Evolutionary conservation across 2,113 vertebrate species (phyloP).

Genomic region (Capricornis sumatraensis): DNA sequence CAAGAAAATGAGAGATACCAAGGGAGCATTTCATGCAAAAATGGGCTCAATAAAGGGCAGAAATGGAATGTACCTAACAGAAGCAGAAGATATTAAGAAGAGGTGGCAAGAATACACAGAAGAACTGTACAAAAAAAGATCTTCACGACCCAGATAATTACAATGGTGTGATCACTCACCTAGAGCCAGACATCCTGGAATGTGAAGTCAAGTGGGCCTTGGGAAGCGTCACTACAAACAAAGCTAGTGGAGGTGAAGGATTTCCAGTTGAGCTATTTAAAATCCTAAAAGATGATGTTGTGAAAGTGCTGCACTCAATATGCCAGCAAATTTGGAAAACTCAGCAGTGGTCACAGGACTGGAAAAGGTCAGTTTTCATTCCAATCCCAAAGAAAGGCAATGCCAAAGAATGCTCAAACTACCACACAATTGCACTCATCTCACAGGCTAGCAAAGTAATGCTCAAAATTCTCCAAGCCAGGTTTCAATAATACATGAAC

Average conservation of each 20-base stretch:
- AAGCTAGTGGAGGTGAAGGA: neutral
- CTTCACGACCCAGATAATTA: neutral
- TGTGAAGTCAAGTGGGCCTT: neutral
- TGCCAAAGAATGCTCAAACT: neutral
- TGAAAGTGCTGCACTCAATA: neutral
- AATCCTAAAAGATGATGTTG: neutral
- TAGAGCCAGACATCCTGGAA: neutral
- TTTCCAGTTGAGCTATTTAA: neutral
- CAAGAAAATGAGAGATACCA: neutral
- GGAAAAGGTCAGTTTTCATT: neutral
- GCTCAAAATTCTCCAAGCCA: neutral
- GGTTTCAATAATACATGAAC: neutral
- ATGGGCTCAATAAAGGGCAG: neutral
- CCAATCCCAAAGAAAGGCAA: neutral
- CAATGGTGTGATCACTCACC: neutral
- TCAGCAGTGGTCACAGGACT: neutral
- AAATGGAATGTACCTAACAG: neutral
- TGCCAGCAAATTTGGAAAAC: neutral
- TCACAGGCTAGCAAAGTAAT: neutral
- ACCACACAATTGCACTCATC: neutral
- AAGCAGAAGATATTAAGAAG: neutral
- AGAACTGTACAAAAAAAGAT: neutral
- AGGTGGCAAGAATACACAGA: neutral
- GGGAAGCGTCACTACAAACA: neutral
- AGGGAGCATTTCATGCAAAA: neutral